Base-by-base conservation (phyloP, 2,888 invertebrate genomes). In the Synergus laeviventris region DNA sequence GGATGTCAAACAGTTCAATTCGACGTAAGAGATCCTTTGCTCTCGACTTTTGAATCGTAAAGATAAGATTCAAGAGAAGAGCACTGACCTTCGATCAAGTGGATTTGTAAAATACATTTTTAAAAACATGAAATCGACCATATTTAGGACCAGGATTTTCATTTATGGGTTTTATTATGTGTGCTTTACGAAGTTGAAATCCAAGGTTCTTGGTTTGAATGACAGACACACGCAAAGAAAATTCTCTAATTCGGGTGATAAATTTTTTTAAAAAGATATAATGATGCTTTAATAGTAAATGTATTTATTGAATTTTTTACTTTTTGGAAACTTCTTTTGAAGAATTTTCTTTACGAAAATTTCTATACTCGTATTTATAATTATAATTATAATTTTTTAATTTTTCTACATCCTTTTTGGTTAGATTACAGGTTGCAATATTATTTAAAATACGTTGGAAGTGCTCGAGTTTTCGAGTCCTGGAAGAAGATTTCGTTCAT, bases 1-100 rank as follows among this genome's bases (percentile, higher is more conserved):
- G 62, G 62, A 24, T 77, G 76, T 79, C 76, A 75, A 76, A 74
- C 77, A 77, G 75, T 74, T 76, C 24, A 64, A 54, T 74, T 77
- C 76, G 76, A 59, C 45, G 64, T 75, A 74, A 74, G 31, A 75
- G 64, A 36, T 62, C 49, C 74, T 42, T 56, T 75, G 16, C 73
- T 12, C n/a, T 38, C 42, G 59, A 24, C 16, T 36, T 38, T 60
- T n/a, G 12, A 11, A 18, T n/a, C n/a, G n/a, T 21, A 21, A 56
- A 56, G 56, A 56, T 56, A 56, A 56, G 21, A 11, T 56, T 5
- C 2, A 12, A 2, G 21, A 56, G 21, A 56, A n/a, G 56, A 56
- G 56, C 56, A 56, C 18, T 56, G 56, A 56, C 56, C 56, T 18
- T 21, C 2, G 56, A 56, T 56, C 12, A 56, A 56, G 56, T 14